These are phyloP conservation scores for Geopemphigus sp. DNA, from an alignment of 1,140 invertebrate species.

Conservation along the genomic window DNA sequence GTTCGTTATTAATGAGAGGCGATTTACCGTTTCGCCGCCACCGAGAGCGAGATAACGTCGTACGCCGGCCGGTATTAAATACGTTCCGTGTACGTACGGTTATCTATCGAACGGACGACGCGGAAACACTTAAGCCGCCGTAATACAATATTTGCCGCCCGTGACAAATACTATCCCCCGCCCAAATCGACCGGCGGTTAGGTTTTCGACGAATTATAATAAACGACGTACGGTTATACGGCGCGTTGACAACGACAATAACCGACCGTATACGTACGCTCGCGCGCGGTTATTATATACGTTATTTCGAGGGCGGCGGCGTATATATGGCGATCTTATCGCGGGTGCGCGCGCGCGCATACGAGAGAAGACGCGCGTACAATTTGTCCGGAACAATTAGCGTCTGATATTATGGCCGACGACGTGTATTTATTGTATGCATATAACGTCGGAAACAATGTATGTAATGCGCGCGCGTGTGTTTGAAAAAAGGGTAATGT, in stretches of 20 bases:
- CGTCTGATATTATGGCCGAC: slow-evolving; percentile 48
- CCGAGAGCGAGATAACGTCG: slow-evolving; percentile 19
- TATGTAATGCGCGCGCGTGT: neutral
- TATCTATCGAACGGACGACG: neutral
- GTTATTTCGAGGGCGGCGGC: neutral
- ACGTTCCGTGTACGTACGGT: too few species aligned
- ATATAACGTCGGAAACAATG: slow-evolving; percentile 41
- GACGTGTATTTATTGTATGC: slow-evolving; percentile 39
- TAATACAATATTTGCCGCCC: neutral
- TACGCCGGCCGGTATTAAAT: neutral
- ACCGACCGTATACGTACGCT: neutral
- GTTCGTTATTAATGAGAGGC: slow-evolving; percentile 7
- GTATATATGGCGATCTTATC: slow-evolving; percentile 30
- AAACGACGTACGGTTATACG: too few species aligned
- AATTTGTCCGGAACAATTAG: slow-evolving; percentile 49
- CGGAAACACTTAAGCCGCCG: slow-evolving; percentile 25
- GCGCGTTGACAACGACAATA: neutral
- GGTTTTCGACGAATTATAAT: too few species aligned
- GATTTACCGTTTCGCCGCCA: slow-evolving; percentile 22
- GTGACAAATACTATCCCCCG: too few species aligned
- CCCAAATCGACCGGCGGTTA: too few species aligned
- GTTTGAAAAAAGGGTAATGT: slow-evolving; percentile 3
- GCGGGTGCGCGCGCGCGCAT: too few species aligned
- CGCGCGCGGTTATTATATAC: too few species aligned
- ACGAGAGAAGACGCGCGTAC: neutral